phyloP scores from a whole-genome alignment of 2,113 vertebrate genomes.

The Lepus europaeus region DNA sequence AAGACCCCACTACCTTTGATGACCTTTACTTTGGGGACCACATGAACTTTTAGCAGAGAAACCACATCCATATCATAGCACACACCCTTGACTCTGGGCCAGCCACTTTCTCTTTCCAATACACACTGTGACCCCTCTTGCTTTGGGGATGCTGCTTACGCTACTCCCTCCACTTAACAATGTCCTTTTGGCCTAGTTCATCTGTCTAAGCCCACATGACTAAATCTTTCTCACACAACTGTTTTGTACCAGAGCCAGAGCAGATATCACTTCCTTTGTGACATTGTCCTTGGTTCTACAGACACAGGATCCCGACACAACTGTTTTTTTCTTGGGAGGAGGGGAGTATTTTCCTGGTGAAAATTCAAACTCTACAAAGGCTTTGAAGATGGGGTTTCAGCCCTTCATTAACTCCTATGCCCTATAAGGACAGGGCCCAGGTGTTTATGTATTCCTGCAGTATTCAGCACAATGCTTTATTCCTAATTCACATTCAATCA shows the following conservation, averaged over 20 bases:
- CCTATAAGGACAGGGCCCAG: background rate
- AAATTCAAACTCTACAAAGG: conserved; percentile 46
- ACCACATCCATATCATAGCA: background rate
- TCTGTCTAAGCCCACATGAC: background rate
- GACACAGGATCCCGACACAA: background rate
- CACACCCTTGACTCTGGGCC: background rate
- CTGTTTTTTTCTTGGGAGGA: background rate
- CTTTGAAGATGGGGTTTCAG: background rate
- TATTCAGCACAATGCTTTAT: conserved; percentile 19
- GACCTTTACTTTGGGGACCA: too few relatives aligned
- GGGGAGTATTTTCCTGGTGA: background rate
- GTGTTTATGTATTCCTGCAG: background rate
- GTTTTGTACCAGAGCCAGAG: conserved; percentile 9
- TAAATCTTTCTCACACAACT: conserved; percentile 38
- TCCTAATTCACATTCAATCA: conserved; percentile 55
- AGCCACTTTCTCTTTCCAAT: background rate
- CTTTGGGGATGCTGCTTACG: background rate
- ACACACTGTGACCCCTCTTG: background rate
- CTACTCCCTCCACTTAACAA: background rate
- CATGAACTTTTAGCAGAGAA: too few relatives aligned
- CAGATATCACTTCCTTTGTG: conserved; percentile 37
- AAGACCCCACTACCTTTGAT: too few relatives aligned
- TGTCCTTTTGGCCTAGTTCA: conserved; percentile 14
- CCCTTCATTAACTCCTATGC: conserved; percentile 7
- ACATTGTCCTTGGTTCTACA: background rate